Percentiles rank a stretch among this genome's conserved stretches.
These are phyloP conservation scores for Epirrhoe alternata DNA, from an alignment of 2,888 invertebrate genomes.

Conservation along the genomic window DNA sequence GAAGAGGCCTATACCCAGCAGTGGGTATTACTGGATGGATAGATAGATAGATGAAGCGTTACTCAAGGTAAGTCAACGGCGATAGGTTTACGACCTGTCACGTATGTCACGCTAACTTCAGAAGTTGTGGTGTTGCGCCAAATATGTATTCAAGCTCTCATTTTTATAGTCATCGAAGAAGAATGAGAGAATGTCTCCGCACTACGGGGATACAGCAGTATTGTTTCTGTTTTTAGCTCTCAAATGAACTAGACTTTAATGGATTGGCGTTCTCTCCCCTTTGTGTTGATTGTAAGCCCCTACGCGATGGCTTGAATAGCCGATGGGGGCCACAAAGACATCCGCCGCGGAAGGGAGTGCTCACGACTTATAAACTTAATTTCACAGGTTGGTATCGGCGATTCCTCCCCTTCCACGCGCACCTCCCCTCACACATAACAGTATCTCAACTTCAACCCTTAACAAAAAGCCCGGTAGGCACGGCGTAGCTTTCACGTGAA, in stretches of 20 bases:
- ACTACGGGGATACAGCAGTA: no score
- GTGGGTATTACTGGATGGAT: no score
- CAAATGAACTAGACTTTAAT: background rate
- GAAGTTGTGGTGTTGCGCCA: no score
- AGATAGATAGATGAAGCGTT: no score
- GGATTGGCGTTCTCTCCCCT: slow-evolving; percentile 1
- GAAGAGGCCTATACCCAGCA: no score
- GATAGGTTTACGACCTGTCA: no score
- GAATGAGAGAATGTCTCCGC: no score
- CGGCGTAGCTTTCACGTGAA: slow-evolving; percentile 8
- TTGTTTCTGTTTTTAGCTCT: no score
- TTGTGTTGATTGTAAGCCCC: background rate
- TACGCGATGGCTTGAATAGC: background rate
- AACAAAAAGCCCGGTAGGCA: slow-evolving; percentile 20
- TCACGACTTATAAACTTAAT: slow-evolving; percentile 20
- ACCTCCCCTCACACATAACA: slow-evolving; percentile 20
- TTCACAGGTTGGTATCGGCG: slow-evolving; percentile 17
- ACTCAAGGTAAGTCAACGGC: no score
- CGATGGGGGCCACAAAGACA: slow-evolving; percentile 3
- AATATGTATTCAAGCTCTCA: no score
- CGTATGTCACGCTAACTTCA: no score
- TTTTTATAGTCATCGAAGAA: no score
- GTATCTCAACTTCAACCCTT: slow-evolving; percentile 37
- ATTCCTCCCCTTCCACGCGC: slow-evolving; percentile 16
- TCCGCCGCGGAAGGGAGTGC: slow-evolving; percentile 8